Conservation (phyloP, 92 coral and sea anemone genomes). For the Zoanthus solanderi region DNA sequence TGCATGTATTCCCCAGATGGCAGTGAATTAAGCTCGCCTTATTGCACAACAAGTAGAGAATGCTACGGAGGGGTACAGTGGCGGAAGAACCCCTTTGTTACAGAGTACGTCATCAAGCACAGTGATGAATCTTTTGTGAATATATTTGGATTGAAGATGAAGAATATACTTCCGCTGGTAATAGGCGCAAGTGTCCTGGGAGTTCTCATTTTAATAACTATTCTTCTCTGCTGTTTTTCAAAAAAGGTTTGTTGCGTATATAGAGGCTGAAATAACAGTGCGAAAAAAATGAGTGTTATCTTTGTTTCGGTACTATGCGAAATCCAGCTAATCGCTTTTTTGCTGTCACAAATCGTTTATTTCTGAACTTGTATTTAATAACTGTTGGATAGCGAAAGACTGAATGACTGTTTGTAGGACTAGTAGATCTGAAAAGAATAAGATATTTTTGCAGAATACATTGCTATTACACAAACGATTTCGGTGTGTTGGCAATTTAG, state of each 20-base stretch:
- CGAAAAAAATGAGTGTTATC: too few species aligned
- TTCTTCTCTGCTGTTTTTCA: neutral
- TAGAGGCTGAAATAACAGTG: too few species aligned
- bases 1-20: conserved; percentile 6
- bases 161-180: conserved; percentile 16
- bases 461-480: too few species aligned
- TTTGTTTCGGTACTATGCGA: too few species aligned
- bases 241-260: conserved; percentile 12
- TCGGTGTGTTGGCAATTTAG: too few species aligned
- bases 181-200: conserved; percentile 14
- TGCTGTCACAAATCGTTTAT: too few species aligned
- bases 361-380: too few species aligned
- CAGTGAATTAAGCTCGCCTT: neutral
- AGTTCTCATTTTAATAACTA: neutral
- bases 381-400: too few species aligned
- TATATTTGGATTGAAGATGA: conserved; percentile 18
- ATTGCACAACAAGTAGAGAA: conserved; percentile 25
- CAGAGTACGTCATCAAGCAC: conserved; percentile 11
- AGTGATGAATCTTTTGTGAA: neutral
- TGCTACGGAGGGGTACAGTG: conserved; percentile 35
- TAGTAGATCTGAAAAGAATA: too few species aligned
- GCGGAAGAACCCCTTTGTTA: conserved; percentile 27
- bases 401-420: too few species aligned
- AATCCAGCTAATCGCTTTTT: too few species aligned
- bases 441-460: too few species aligned